These are phyloP conservation scores for Drosophila murphyi DNA, from an alignment of 1,140 invertebrate genomes.

Conservation along the genomic window DNA sequence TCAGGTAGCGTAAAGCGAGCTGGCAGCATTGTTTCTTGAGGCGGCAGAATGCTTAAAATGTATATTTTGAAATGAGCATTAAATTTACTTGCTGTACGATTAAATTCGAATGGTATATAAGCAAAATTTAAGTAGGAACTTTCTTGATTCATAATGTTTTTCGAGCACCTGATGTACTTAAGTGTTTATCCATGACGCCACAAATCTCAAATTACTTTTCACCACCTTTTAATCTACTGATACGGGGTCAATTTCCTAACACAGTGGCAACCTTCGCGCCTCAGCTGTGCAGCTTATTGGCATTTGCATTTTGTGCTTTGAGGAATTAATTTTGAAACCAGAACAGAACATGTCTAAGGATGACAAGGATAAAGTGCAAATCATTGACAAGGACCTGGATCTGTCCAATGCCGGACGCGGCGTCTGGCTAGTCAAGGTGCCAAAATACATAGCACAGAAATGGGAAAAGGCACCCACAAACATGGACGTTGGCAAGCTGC, in stretches of 20 bases:
- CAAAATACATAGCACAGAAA: conserved; percentile 96
- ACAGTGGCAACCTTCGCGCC: conserved; percentile 5
- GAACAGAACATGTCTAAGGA: conserved; percentile 78
- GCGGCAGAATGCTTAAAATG: background rate
- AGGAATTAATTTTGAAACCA: conserved; percentile 2
- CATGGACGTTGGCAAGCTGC: conserved; percentile 87
- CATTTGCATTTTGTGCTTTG: conserved; percentile 25
- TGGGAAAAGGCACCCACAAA: conserved; percentile 91
- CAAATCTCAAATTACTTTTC: background rate
- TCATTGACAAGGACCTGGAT: conserved; percentile 91
- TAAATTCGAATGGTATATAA: background rate
- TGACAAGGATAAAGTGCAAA: conserved; percentile 73
- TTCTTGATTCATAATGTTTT: no score
- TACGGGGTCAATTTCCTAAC: background rate
- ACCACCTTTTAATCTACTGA: background rate
- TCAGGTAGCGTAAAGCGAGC: conserved; percentile 9
- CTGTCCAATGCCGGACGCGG: conserved; percentile 94
- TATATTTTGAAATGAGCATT: background rate
- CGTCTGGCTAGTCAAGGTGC: conserved; percentile 98
- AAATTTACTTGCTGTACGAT: no score
- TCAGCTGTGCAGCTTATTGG: conserved; percentile 29
- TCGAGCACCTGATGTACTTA: no score
- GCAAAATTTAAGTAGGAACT: background rate
- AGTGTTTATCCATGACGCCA: conserved; percentile 1
- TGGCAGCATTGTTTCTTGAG: conserved; percentile 15